These are phyloP conservation scores for Synodontis membranacea DNA, from an alignment of 2,113 vertebrate genomes.

Conservation along the genomic window DNA sequence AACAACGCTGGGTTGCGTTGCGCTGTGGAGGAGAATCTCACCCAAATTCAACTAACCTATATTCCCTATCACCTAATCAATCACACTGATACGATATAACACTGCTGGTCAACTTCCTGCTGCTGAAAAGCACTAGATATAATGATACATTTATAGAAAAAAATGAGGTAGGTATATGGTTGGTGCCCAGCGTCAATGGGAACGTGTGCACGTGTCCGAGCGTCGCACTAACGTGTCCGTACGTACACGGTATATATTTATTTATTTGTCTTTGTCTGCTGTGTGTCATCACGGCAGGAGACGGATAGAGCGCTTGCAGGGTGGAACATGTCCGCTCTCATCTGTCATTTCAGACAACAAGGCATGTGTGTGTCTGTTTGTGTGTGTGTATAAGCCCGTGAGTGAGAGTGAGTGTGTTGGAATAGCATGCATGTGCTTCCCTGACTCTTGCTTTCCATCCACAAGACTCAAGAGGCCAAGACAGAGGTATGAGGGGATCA, in stretches of 20 bases:
- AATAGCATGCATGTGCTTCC: slow-evolving; percentile 25
- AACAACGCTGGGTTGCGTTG: not conserved
- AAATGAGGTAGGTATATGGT: not conserved
- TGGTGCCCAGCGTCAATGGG: not conserved
- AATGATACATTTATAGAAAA: not conserved
- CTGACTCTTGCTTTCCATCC: slow-evolving; percentile 9
- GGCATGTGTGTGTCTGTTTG: not conserved
- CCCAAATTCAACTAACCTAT: slow-evolving; percentile 1
- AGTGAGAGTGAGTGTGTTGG: slow-evolving; percentile 20
- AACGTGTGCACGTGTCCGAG: not conserved
- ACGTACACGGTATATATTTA: not conserved
- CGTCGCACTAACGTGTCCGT: not conserved
- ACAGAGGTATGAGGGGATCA: not conserved
- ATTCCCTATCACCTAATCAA: slow-evolving; percentile 33
- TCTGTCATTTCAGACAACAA: slow-evolving; percentile 48
- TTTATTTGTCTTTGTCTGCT: slow-evolving; percentile 34
- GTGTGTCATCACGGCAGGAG: slow-evolving; percentile 47
- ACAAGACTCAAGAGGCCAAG: not conserved
- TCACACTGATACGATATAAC: not conserved
- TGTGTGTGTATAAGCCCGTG: not conserved
- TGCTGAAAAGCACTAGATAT: not conserved
- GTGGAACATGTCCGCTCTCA: slow-evolving; percentile 48
- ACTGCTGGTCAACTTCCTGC: not conserved
- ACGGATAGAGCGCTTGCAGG: slow-evolving; percentile 14
- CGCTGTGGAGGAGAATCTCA: slow-evolving; percentile 30